Conservation (phyloP, 2,888 invertebrate species). For the Rhingia campestris region DNA sequence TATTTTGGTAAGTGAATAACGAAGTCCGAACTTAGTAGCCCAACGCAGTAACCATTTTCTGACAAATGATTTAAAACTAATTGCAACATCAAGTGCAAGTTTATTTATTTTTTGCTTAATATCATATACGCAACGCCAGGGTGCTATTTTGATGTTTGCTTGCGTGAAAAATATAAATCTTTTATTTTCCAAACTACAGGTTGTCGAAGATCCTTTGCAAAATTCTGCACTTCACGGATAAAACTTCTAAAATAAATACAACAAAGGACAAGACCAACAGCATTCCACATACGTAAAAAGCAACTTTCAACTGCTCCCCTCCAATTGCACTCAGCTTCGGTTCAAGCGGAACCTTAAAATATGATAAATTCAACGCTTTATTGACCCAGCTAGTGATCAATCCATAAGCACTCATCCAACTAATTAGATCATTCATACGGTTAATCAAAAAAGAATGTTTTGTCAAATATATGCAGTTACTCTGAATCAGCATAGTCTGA, state of each 20-base stretch:
- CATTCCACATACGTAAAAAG: conserved; percentile 31
- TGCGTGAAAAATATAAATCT: too few species aligned
- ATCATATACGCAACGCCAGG: too few species aligned
- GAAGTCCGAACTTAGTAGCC: too few species aligned
- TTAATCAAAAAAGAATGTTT: conserved; percentile 78
- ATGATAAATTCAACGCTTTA: conserved; percentile 33
- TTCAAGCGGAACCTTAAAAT: conserved; percentile 26
- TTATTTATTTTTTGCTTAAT: too few species aligned
- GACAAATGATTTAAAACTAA: too few species aligned
- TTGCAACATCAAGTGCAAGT: too few species aligned
- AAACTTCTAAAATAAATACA: conserved; percentile 51
- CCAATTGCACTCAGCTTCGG: conserved; percentile 25
- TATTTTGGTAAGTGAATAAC: too few species aligned
- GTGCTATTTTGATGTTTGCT: too few species aligned
- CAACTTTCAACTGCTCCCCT: conserved; percentile 26
- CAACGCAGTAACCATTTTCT: too few species aligned
- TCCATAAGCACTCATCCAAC: conserved; percentile 76
- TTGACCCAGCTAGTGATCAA: conserved; percentile 75
- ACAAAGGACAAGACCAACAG: conserved; percentile 16
- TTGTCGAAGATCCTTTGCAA: not conserved
- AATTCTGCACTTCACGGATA: conserved; percentile 17
- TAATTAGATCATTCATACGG: conserved; percentile 76
- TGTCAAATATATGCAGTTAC: conserved; percentile 74
- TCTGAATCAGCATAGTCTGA: conserved; percentile 33
- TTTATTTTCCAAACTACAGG: too few species aligned